Evolutionary conservation across 2,888 invertebrate genomes (phyloP), one percentile per base, ranked within the genome.

Genomic region (Oscheius sp.): DNA sequence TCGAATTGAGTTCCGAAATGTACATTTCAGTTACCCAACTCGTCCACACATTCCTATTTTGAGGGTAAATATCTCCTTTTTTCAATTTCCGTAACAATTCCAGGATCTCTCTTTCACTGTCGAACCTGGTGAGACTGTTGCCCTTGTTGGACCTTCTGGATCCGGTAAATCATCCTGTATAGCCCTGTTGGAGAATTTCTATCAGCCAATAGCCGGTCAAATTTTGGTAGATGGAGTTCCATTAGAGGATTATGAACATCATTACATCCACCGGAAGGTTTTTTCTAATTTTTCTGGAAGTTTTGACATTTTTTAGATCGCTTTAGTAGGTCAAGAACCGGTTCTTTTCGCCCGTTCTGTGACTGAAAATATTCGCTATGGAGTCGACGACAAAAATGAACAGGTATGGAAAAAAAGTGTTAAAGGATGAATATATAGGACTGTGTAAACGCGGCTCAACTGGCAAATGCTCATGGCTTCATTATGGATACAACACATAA

Each of bases 21-120:
- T 94, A 0, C 93, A 87, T 89, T 94, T 94, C 88, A 90, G 91
- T 61, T 95, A 95, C 87, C 94, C 94, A 0, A 92, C 92, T 0
- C 90, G 94, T 20, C 90, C 90, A 36, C 91, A 92, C 72, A 90
- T 90, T 62, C 89, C 90, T 61, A 92, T 94, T 9, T 88, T 95
- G 8, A 90, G 91, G 70, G 91, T 86, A 65, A 62, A 51, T 20
- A 28, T 1, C 6, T 12, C 47, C 4, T 26, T 9, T 61, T 56
- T 36, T 12, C 14, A 22, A 50, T 33, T 45, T 36, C 47, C 5
- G 12, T n/a, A 30, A 5, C 28, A 41, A 12, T 6, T 54, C 36
- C 75, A 87, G 87, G 82, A 87, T 69, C 78, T 88, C 12, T 83
- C 82, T 4, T 88, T 88, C 79, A 81, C 77, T 1, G 87, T 88